Percentiles rank a stretch among this genome's conserved stretches.
phyloP scores from a whole-genome alignment of 2,113 vertebrate genomes.

The Tragelaphus buxtoni region DNA sequence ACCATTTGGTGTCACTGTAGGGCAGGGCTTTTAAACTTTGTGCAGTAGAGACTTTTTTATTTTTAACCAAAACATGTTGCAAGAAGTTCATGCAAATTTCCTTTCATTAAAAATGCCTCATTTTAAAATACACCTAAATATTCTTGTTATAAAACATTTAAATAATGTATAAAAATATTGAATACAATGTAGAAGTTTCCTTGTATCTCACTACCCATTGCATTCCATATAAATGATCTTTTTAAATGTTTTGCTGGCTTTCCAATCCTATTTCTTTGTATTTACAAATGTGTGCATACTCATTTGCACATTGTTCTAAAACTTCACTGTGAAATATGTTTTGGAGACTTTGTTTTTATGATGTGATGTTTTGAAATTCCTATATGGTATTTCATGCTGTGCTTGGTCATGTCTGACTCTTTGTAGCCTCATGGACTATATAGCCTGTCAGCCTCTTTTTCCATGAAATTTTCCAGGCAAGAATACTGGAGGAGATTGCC shows the following conservation, averaged over 20 bases:
- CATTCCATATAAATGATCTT: neutral
- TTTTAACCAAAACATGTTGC: neutral
- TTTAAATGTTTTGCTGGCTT: neutral
- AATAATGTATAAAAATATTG: constrained; percentile 15
- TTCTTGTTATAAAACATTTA: constrained; percentile 36
- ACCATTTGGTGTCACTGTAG: constrained; percentile 66
- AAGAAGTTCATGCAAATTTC: constrained; percentile 17
- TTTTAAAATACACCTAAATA: constrained; percentile 34
- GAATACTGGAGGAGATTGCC: neutral
- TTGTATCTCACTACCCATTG: neutral
- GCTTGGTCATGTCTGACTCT: neutral
- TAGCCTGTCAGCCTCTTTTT: neutral
- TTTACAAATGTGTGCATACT: neutral
- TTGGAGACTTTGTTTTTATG: neutral
- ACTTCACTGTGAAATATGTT: neutral
- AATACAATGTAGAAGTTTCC: neutral
- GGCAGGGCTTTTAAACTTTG: constrained; percentile 59
- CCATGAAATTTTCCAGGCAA: neutral
- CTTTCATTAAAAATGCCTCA: constrained; percentile 19
- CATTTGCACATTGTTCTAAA: neutral
- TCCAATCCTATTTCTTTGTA: neutral
- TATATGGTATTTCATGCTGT: neutral
- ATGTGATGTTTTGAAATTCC: neutral
- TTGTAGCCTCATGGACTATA: neutral
- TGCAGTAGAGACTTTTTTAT: neutral